Percentiles rank a stretch among this genome's conserved stretches.
Conservation (phyloP, 1,140 invertebrate genomes). For the Aphelenchoides fujianensis region DNA sequence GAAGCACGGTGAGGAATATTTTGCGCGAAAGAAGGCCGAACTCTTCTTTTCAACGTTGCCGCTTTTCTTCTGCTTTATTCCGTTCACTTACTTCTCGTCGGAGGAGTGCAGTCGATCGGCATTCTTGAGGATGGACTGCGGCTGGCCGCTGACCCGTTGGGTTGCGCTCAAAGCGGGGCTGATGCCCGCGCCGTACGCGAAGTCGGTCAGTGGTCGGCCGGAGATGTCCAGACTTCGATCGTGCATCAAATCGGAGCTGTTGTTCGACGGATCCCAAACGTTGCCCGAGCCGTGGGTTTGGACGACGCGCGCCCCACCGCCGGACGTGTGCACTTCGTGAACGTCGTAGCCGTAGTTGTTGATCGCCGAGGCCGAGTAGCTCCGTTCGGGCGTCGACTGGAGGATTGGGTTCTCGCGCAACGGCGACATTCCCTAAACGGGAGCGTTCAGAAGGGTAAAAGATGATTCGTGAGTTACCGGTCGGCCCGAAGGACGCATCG, state of each 20-base stretch:
- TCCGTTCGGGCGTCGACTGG: conserved; percentile 28
- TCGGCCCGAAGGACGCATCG: conserved; percentile 53
- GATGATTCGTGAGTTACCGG: conserved; percentile 1
- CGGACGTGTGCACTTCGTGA: conserved; percentile 55
- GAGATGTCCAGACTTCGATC: conserved; percentile 36
- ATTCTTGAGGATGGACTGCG: conserved; percentile 33
- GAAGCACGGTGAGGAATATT: no score
- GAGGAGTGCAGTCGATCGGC: conserved; percentile 17
- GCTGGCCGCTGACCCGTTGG: not conserved
- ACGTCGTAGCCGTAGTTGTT: conserved; percentile 59
- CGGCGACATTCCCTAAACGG: conserved; percentile 23
- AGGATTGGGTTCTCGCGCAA: conserved; percentile 10
- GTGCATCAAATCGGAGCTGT: conserved; percentile 34
- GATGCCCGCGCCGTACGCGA: not conserved
- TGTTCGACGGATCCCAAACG: conserved; percentile 9
- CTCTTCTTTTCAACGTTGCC: no score
- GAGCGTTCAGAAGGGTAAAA: conserved; percentile 9
- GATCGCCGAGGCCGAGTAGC: conserved; percentile 36
- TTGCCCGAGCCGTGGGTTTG: conserved; percentile 54
- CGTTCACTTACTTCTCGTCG: conserved; percentile 36
- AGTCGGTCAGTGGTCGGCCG: conserved; percentile 15
- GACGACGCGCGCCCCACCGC: conserved; percentile 50
- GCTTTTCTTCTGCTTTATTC: no score
- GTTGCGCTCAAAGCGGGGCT: not conserved
- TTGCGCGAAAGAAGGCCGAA: no score